Evolutionary conservation across 2,113 vertebrate species (phyloP), one percentile per base, ranked within the genome.

Genomic region (Forbesichthys agassizii): DNA sequence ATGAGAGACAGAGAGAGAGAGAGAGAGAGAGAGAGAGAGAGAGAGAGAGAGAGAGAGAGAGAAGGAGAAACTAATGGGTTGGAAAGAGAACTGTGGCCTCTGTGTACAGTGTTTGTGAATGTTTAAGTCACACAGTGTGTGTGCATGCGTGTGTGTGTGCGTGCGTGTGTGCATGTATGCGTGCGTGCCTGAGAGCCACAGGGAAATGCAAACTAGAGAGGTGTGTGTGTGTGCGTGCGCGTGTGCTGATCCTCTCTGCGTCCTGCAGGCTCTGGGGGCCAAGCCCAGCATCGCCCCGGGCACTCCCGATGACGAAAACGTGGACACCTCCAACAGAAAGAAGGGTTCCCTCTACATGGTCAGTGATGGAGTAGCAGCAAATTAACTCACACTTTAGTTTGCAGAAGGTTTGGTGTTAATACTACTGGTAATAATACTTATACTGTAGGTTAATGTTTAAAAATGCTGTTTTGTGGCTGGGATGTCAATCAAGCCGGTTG

Each of bases 331-430:
- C 75, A 93, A 92, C 85, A 91, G 54, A 79, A 91, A 89, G 61
- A 93, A 92, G 87, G 90, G 75, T 1, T 68, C 84, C 67, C 91
- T 94, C 75, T 90, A 91, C 78, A 91, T 93, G 92, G 93, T 93
- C 82, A 89, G 82, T 13, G 58, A 27, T 4, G 33, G 54, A 5
- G 9, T 20, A 10, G 54, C 54, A 56, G 54, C 54, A 27, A 2
- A 27, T 27, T 20, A 1, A 54, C 11, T 13, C 51, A 13, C 51
- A 52, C 14, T 3, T 20, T 20, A 1, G 54, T 56, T 10, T 20
- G 14, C 14, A 18, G 16, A n/a, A 16, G 53, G 53, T 55, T 1
- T 56, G 16, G 14, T 20, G 9, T n/a, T 7, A 42, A 42, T 0
- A 42, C 16, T 16, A 16, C 16, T 16, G 7, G 7, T 42, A 42